phyloP scores from a whole-genome alignment of 2,888 invertebrate species.

The Sphaerophoria taeniata region DNA sequence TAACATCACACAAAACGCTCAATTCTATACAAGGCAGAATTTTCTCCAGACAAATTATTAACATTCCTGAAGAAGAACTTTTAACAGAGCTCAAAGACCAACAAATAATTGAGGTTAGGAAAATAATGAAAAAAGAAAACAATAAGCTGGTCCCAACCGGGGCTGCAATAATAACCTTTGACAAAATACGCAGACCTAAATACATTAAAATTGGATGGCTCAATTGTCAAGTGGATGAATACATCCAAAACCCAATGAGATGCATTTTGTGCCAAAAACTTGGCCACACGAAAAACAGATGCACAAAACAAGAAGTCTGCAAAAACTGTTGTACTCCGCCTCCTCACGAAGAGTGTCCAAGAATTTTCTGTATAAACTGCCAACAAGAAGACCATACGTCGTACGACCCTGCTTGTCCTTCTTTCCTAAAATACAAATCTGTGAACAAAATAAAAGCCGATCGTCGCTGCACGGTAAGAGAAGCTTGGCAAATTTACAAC shows the following conservation, averaged over 20 bases:
- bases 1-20: neutral
- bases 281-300: slow-evolving; percentile 56
- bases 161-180: slow-evolving; percentile 20
- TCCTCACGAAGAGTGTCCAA: slow-evolving; percentile 37
- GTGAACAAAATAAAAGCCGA: slow-evolving; percentile 67
- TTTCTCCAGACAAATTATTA: neutral
- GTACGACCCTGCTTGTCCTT: slow-evolving; percentile 43
- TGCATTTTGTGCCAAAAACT: slow-evolving; percentile 50
- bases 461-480: too few species aligned
- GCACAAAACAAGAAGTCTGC: slow-evolving; percentile 25
- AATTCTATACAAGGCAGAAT: neutral
- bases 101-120: slow-evolving; percentile 12
- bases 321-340: slow-evolving; percentile 50
- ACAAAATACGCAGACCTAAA: slow-evolving; percentile 17
- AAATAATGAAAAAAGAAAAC: slow-evolving; percentile 24
- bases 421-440: slow-evolving; percentile 60
- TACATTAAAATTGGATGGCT: slow-evolving; percentile 2
- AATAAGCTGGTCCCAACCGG: slow-evolving; percentile 13
- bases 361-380: slow-evolving; percentile 59
- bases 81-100: neutral
- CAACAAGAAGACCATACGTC: slow-evolving; percentile 60
- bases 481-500: too few species aligned
- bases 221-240: slow-evolving; percentile 30
- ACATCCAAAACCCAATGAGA: slow-evolving; percentile 55
- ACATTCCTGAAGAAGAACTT: slow-evolving; percentile 4